Evolutionary conservation across 2,888 invertebrate genomes (phyloP).

Genomic region (Pelosia muscerda): DNA sequence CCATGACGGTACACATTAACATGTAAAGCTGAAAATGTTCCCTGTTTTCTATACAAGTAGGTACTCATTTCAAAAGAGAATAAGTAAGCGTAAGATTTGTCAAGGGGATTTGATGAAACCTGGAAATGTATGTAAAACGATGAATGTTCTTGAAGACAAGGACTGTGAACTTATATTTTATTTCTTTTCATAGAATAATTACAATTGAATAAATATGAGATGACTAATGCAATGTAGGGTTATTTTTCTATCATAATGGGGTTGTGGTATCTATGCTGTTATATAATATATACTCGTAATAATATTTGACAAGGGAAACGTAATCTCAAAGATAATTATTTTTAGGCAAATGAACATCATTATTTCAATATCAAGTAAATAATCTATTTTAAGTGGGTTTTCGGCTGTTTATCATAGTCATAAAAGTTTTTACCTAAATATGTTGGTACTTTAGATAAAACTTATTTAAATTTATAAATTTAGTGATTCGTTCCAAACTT

Average conservation of each 20-base stretch:
- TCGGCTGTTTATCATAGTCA: no score
- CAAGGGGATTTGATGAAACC: constrained; percentile 23
- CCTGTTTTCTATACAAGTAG: constrained; percentile 39
- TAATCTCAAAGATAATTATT: no score
- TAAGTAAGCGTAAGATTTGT: constrained; percentile 35
- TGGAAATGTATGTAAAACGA: constrained; percentile 2
- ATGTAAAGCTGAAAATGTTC: constrained; percentile 45
- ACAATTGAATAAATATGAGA: no score
- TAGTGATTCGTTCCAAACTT: background rate
- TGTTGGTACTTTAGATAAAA: background rate
- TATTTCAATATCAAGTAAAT: no score
- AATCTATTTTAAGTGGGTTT: background rate
- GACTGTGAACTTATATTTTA: background rate
- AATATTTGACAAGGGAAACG: no score
- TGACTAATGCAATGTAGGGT: no score
- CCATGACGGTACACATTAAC: constrained; percentile 49
- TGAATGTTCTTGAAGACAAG: constrained; percentile 10
- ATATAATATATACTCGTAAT: no score
- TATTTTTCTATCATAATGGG: no score
- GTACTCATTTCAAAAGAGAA: constrained; percentile 41
- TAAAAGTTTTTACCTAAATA: background rate
- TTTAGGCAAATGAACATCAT: no score
- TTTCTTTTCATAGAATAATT: background rate
- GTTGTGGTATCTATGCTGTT: no score
- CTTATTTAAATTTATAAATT: background rate